These are phyloP conservation scores for Vanessa tameamea DNA, from an alignment of 1,140 invertebrate genomes.

Conservation along the genomic window DNA sequence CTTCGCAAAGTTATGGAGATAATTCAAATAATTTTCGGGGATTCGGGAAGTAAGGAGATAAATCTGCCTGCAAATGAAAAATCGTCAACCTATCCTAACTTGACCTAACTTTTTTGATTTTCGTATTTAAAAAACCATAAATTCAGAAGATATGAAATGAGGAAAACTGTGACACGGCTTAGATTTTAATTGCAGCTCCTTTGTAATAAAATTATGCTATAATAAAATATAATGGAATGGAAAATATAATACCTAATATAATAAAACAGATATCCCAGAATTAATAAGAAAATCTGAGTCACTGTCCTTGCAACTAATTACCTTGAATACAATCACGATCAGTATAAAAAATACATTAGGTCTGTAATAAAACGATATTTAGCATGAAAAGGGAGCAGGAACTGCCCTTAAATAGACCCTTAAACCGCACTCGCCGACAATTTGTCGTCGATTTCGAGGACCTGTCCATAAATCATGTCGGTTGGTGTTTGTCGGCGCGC, in stretches of 20 bases:
- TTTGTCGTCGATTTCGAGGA: constrained; percentile 34
- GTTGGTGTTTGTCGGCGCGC: constrained; percentile 36
- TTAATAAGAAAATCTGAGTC: too few species aligned
- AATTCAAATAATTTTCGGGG: constrained; percentile 36
- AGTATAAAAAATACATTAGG: background rate
- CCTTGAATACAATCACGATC: background rate
- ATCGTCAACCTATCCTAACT: constrained; percentile 32
- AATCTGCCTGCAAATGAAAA: constrained; percentile 24
- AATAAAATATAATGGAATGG: too few species aligned
- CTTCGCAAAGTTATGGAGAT: constrained; percentile 32
- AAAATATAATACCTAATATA: too few species aligned
- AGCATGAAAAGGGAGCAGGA: background rate
- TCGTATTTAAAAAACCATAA: constrained; percentile 29
- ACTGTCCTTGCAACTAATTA: too few species aligned
- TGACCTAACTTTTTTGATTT: constrained; percentile 7
- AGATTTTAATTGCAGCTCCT: too few species aligned
- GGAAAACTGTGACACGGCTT: background rate
- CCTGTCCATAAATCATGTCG: constrained; percentile 38
- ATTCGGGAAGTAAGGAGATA: constrained; percentile 13
- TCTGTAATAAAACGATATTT: background rate
- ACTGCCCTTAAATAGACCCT: constrained; percentile 17
- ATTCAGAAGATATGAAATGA: constrained; percentile 3
- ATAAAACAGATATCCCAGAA: too few species aligned
- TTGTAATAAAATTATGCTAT: too few species aligned
- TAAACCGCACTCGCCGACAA: constrained; percentile 27